phyloP scores from a whole-genome alignment of 2,888 invertebrate species.

The Mechanitis mazaeus region DNA sequence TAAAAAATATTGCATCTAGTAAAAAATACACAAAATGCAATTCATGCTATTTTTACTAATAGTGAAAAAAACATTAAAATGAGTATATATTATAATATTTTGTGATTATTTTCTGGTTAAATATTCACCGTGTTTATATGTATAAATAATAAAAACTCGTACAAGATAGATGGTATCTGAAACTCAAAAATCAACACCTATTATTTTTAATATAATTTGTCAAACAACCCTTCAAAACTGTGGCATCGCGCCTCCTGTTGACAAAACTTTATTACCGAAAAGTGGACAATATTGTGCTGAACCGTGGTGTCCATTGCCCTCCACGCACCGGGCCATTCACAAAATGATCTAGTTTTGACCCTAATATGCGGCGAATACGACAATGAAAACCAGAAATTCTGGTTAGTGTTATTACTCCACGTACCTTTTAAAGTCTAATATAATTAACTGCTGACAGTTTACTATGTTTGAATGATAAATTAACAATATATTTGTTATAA shows the following conservation, averaged over 20 bases:
- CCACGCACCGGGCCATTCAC: constrained; percentile 44
- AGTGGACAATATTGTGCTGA: constrained; percentile 72
- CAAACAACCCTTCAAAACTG: constrained; percentile 60
- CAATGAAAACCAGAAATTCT: constrained; percentile 63
- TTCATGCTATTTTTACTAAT: no score
- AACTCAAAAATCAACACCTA: constrained; percentile 52
- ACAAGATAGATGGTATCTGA: constrained; percentile 44
- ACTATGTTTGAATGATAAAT: constrained; percentile 2
- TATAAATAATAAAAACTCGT: constrained; percentile 15
- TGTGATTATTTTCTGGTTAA: neutral
- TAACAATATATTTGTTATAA: no score
- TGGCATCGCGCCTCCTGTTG: constrained; percentile 65
- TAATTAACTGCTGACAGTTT: constrained; percentile 14
- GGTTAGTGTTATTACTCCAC: constrained; percentile 39
- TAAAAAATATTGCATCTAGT: no score
- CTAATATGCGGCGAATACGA: constrained; percentile 47
- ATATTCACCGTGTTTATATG: neutral
- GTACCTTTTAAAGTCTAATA: constrained; percentile 8
- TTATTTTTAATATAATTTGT: constrained; percentile 65
- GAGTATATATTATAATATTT: no score
- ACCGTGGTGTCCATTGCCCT: constrained; percentile 61
- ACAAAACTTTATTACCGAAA: constrained; percentile 75
- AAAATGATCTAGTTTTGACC: constrained; percentile 71
- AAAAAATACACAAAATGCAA: no score
- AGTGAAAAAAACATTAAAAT: no score